Evolutionary conservation across 2,113 vertebrate genomes (phyloP).

Genomic region (Neogale vison): DNA sequence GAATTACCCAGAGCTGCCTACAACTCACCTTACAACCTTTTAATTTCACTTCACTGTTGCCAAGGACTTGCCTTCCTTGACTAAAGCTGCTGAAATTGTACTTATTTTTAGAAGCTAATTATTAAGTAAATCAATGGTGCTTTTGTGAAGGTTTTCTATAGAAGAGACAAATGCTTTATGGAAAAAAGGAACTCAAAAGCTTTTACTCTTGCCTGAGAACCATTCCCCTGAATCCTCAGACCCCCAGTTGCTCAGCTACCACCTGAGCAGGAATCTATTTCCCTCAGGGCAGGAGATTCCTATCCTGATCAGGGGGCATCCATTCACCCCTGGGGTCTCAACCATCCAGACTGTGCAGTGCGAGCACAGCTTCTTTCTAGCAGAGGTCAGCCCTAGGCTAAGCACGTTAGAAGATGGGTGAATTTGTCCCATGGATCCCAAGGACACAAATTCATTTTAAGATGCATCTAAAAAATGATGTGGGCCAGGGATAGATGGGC

Average conservation of each 20-base stretch:
- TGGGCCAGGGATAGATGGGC: not conserved
- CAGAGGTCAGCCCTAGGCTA: not conserved
- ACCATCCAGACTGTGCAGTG: not conserved
- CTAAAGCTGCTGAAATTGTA: constrained; percentile 60
- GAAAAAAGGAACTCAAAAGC: not conserved
- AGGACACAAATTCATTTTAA: constrained; percentile 3
- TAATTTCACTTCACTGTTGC: constrained; percentile 76
- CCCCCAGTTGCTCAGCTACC: constrained; percentile 44
- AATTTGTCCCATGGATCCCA: not conserved
- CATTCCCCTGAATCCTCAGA: not conserved
- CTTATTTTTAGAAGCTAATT: constrained; percentile 84
- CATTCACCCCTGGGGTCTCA: not conserved
- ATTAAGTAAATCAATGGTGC: constrained; percentile 76
- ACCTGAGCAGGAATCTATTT: not conserved
- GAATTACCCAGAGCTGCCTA: not conserved
- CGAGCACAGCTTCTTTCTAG: not conserved
- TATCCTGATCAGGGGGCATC: not conserved
- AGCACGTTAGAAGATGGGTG: not conserved
- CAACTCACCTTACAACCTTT: constrained; percentile 5
- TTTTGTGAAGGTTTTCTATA: constrained; percentile 59
- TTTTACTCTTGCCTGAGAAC: constrained; percentile 58
- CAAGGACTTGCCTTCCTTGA: constrained; percentile 74
- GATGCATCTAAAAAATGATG: not conserved
- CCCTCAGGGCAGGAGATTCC: not conserved
- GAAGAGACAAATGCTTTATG: constrained; percentile 31